These are phyloP conservation scores for Molorchus minor DNA, from an alignment of 2,888 invertebrate genomes.

Conservation along the genomic window DNA sequence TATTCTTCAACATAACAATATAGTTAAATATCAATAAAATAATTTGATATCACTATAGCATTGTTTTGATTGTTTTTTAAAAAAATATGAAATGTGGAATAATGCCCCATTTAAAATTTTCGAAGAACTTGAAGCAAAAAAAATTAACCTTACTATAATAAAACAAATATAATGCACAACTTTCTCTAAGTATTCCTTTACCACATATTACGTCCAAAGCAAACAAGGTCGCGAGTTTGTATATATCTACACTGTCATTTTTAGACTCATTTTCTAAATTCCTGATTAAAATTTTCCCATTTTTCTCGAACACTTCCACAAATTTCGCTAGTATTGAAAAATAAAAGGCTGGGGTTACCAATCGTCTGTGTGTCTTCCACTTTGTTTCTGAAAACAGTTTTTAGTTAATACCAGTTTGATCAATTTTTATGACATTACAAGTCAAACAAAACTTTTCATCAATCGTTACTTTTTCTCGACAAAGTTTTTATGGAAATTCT, in stretches of 20 bases:
- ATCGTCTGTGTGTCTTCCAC: constrained; percentile 75
- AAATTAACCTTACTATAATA: not conserved
- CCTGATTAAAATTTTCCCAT: constrained; percentile 67
- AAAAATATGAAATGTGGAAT: not conserved
- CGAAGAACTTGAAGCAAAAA: too few species aligned
- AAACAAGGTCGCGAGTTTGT: constrained; percentile 69
- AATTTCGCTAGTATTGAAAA: constrained; percentile 79
- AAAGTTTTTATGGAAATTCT: too few species aligned
- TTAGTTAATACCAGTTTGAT: too few species aligned
- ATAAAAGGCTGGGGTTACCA: constrained; percentile 81
- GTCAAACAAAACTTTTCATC: too few species aligned
- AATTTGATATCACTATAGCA: too few species aligned
- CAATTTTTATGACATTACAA: too few species aligned
- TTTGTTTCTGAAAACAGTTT: constrained; percentile 64
- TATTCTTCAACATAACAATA: too few species aligned
- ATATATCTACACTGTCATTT: constrained; percentile 67
- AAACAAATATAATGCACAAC: not conserved
- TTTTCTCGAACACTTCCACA: constrained; percentile 73
- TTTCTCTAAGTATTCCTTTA: constrained; percentile 55
- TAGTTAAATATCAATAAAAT: not conserved
- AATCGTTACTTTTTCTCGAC: too few species aligned
- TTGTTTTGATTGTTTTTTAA: not conserved
- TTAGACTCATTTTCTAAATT: constrained; percentile 62
- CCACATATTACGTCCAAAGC: constrained; percentile 72
- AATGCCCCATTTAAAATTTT: too few species aligned